These are phyloP conservation scores for Palythoa caribaeorum DNA, from an alignment of 92 coral and sea anemone species.

Conservation along the genomic window DNA sequence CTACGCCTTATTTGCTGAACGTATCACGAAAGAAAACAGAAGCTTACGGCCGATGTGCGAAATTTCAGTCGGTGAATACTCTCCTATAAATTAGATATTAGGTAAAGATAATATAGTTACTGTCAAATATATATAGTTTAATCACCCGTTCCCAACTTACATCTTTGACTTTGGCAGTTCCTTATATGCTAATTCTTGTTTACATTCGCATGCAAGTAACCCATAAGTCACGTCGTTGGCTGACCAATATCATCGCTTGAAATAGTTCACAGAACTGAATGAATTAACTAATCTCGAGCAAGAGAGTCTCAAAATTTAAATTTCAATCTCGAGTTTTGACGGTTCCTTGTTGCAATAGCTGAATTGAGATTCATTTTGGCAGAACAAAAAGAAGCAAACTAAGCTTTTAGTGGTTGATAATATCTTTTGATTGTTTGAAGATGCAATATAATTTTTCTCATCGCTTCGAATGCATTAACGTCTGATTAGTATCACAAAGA, in stretches of 20 bases:
- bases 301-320: not conserved
- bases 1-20: not conserved
- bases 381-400: not conserved
- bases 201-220: conserved; percentile 22
- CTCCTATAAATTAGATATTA: not conserved
- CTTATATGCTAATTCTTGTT: conserved; percentile 46
- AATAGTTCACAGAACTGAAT: not conserved
- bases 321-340: not conserved
- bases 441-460: conserved; percentile 7
- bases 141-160: not conserved
- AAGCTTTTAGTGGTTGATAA: not conserved
- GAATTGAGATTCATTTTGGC: not conserved
- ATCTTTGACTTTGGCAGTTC: not conserved
- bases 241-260: conserved; percentile 4
- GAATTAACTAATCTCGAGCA: not conserved
- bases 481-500: not conserved
- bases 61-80: not conserved
- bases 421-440: not conserved
- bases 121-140: not conserved
- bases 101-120: not conserved
- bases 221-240: not conserved
- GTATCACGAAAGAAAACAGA: conserved; percentile 4
- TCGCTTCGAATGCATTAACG: conserved; percentile 22
- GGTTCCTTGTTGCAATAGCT: not conserved
- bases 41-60: not conserved